phyloP scores from a whole-genome alignment of 2,113 vertebrate species.

The Struthio camelus region DNA sequence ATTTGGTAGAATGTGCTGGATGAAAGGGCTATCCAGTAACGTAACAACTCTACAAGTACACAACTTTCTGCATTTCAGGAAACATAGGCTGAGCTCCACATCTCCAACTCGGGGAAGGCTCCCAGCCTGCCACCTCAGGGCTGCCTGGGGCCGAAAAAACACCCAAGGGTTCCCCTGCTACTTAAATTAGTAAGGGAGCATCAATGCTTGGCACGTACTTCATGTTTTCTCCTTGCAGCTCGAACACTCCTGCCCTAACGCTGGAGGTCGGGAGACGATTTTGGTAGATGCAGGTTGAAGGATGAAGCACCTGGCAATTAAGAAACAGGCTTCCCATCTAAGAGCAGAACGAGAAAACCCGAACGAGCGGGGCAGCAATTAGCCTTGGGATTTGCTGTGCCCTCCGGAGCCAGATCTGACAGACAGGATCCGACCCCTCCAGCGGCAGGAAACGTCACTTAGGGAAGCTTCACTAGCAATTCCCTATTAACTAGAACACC shows the following conservation, averaged over 20 bases:
- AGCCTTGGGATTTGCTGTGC: too few species aligned
- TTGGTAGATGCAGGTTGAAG: not conserved
- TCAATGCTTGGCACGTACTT: not conserved
- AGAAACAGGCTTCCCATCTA: not conserved
- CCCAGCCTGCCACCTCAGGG: not conserved
- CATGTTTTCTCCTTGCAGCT: not conserved
- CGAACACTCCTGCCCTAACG: not conserved
- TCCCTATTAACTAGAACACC: too few species aligned
- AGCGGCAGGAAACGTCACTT: not conserved
- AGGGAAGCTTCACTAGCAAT: not conserved
- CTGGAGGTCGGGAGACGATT: not conserved
- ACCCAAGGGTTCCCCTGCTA: not conserved
- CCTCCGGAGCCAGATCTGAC: rapidly evolving
- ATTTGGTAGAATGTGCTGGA: not conserved
- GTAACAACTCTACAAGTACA: too few species aligned
- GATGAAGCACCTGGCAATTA: too few species aligned
- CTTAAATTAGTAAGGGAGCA: not conserved
- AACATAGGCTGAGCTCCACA: not conserved
- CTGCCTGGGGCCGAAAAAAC: not conserved
- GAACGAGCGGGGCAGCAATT: not conserved
- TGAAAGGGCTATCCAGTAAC: not conserved
- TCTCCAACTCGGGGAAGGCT: not conserved
- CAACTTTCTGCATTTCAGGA: too few species aligned
- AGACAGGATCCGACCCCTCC: not conserved
- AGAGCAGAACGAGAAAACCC: not conserved